Conservation (phyloP, 2,797 vertebrate genomes). For the Nothura maculosa region DNA sequence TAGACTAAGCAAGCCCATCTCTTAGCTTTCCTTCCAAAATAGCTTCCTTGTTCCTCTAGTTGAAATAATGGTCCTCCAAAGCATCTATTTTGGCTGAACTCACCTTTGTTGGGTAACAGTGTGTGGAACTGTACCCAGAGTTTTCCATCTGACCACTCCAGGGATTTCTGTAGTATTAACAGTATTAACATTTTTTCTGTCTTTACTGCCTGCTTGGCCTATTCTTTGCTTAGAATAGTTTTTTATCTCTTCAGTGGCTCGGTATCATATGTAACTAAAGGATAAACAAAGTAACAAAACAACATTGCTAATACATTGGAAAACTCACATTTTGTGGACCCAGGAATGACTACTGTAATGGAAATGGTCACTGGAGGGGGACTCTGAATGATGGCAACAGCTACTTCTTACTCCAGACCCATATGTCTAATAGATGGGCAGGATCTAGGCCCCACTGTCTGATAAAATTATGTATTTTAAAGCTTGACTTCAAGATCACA, state of each 20-base stretch:
- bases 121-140: background rate
- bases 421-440: background rate
- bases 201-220: background rate
- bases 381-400: background rate
- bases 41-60: background rate
- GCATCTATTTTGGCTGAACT: background rate
- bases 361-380: background rate
- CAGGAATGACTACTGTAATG: rapidly evolving
- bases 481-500: slow-evolving; percentile 1
- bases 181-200: background rate
- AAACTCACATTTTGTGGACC: background rate
- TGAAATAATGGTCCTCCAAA: background rate
- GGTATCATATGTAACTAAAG: background rate
- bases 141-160: background rate
- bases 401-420: background rate
- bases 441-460: background rate
- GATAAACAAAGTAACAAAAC: background rate
- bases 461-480: background rate
- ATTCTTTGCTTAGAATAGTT: background rate
- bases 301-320: background rate
- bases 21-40: background rate
- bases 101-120: background rate
- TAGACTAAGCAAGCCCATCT: background rate
- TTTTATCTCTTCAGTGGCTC: background rate
- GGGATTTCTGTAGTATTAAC: background rate